Conservation (phyloP, 2,888 invertebrate genomes). For the Drosophila tanythrix region DNA sequence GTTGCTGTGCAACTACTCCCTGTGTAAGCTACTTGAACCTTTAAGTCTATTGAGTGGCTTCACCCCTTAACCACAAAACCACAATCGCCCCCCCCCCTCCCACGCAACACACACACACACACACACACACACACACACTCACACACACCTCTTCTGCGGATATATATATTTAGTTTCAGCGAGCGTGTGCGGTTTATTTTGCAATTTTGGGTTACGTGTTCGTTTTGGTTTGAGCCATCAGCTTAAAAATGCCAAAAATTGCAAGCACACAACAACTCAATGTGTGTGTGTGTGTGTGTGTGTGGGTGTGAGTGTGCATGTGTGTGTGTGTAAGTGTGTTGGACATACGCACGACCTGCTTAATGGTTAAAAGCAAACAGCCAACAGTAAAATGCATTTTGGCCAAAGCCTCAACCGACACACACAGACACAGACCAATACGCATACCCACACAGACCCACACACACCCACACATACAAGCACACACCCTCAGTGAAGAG, state of each 20-base stretch:
- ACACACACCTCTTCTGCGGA: not conserved
- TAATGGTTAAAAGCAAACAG: constrained; percentile 75
- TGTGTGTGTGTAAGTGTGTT: constrained; percentile 1
- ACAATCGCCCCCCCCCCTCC: not conserved
- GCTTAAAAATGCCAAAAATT: constrained; percentile 66
- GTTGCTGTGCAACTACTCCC: constrained; percentile 21
- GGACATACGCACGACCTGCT: constrained; percentile 55
- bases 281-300: constrained; percentile 33
- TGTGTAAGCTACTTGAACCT: constrained; percentile 53
- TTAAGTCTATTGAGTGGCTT: constrained; percentile 68
- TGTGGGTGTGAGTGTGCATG: constrained; percentile 33
- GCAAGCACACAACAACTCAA: constrained; percentile 58
- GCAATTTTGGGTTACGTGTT: constrained; percentile 79
- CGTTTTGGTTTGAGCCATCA: constrained; percentile 47
- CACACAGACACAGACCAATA: constrained; percentile 1
- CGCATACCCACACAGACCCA: constrained; percentile 8
- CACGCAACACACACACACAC: not conserved
- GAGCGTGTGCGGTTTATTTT: constrained; percentile 71
- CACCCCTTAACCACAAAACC: not conserved
- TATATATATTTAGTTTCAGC: constrained; percentile 11
- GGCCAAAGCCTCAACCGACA: constrained; percentile 58
- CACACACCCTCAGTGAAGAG: constrained; percentile 5
- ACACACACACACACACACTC: not conserved
- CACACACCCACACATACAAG: not conserved
- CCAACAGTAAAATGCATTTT: constrained; percentile 73